Evolutionary conservation across 2,888 invertebrate species (phyloP).

Genomic region (Tethea ocularis): DNA sequence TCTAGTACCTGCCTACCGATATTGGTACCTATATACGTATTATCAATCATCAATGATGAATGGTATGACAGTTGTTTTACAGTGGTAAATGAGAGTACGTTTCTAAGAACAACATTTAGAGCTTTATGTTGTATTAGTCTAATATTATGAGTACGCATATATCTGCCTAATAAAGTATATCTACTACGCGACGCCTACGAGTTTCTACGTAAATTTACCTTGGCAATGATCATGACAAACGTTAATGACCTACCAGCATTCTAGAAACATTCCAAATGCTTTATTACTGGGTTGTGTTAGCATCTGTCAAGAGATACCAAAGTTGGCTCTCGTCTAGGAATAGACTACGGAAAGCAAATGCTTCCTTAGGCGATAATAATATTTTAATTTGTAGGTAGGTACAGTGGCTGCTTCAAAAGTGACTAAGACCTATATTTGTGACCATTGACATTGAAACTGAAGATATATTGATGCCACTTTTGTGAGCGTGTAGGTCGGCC

Average conservation of each 20-base stretch:
- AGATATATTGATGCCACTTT: conserved; percentile 52
- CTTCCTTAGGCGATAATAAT: conserved; percentile 21
- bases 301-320: conserved; percentile 28
- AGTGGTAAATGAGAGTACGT: too few species aligned
- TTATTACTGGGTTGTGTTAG: conserved; percentile 33
- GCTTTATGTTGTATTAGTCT: background rate
- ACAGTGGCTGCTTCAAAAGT: conserved; percentile 7
- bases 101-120: background rate
- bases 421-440: conserved; percentile 31
- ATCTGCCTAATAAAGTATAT: conserved; percentile 20
- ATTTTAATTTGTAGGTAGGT: conserved; percentile 23
- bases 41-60: too few species aligned
- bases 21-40: too few species aligned
- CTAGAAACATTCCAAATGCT: conserved; percentile 51
- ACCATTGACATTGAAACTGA: conserved; percentile 50
- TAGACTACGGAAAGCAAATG: conserved; percentile 13
- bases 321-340: conserved; percentile 26
- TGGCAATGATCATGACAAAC: conserved; percentile 71
- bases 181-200: conserved; percentile 47
- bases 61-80: too few species aligned
- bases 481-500: conserved; percentile 38
- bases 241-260: conserved; percentile 68
- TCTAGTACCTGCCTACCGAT: too few species aligned
- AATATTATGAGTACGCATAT: background rate
- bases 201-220: conserved; percentile 53